Base-by-base conservation (phyloP, 2,888 invertebrate genomes). In the Drosophila falleni region DNA sequence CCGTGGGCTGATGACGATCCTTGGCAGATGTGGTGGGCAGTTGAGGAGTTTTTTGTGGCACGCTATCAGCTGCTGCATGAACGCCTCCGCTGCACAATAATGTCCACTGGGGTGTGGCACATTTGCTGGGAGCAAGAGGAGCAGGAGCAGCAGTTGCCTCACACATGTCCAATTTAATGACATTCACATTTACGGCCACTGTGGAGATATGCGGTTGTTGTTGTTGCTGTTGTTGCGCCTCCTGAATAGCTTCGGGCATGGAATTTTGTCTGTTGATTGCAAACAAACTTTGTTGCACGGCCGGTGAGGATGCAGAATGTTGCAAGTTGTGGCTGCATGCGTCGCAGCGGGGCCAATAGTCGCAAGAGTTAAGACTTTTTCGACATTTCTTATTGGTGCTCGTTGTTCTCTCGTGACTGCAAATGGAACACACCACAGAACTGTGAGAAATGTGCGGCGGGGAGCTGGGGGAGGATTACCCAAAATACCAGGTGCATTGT, bases 321-420 rank as follows among this genome's bases (percentile, higher is more conserved):
- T 59, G 74, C 62, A 70, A 59, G 41, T 46, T 53, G 51, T 23
- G 69, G 44, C 64, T 86, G 71, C 89, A 90, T 6, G 90, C 84
- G 16, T 86, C 89, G 79, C 92, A 92, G 39, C 92, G 88, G 15
- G 95, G 95, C 95, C 95, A 95, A 91, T 94, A 95, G 80, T 95
- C 94, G 85, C 95, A 95, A 11, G 94, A 93, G 70, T 59, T 74
- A 41, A 64, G 58, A 31, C 68, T 78, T 54, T 83, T 85, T 50
- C 66, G 69, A 61, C 70, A 71, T 55, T 78, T 83, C 44, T 75
- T 77, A 31, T 66, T 77, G 60, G 53, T 55, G n/a, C 61, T 41
- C 23, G 66, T 53, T 16, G 16, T 39, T 6, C 10, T 37, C 29
- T 41, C 41, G 13, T 58, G 61, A 70, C 76, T 76, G 76, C 47